A percentile compares a stretch with the other conserved stretches of the same genome.
phyloP scores from a whole-genome alignment of 2,888 invertebrate genomes.

The Epinotia demarniana region DNA sequence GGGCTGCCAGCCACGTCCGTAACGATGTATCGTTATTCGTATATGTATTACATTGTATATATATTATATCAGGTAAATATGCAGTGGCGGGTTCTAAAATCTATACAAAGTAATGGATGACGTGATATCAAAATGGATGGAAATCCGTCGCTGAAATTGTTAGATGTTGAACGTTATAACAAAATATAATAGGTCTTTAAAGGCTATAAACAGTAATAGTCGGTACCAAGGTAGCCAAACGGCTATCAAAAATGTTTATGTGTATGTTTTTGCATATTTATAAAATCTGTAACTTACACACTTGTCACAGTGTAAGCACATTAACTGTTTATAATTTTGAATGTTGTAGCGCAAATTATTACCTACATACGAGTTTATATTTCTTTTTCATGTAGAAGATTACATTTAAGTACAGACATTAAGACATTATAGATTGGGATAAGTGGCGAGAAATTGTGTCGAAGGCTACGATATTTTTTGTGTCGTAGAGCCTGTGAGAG shows the following conservation, averaged over 20 bases:
- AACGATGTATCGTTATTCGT: neutral
- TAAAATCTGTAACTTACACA: neutral
- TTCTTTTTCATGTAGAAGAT: too few relatives aligned
- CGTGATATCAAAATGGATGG: neutral
- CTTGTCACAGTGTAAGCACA: too few relatives aligned
- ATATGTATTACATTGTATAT: neutral
- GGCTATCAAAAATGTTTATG: neutral
- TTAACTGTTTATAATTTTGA: too few relatives aligned
- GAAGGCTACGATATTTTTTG: too few relatives aligned
- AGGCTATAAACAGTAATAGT: neutral
- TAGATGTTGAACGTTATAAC: neutral
- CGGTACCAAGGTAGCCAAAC: neutral
- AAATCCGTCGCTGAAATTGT: neutral
- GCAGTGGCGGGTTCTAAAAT: neutral
- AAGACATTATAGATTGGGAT: too few relatives aligned
- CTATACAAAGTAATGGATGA: neutral
- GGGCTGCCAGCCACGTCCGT: constrained; percentile 6
- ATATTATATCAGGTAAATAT: neutral
- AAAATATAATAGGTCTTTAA: neutral
- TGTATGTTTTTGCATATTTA: neutral
- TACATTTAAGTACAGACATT: too few relatives aligned
- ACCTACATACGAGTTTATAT: too few relatives aligned
- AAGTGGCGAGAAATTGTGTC: too few relatives aligned
- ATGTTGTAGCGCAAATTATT: too few relatives aligned
- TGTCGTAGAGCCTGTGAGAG: too few relatives aligned